Evolutionary conservation across 2,113 vertebrate genomes (phyloP).

Genomic region (Peromyscus polionotus): DNA sequence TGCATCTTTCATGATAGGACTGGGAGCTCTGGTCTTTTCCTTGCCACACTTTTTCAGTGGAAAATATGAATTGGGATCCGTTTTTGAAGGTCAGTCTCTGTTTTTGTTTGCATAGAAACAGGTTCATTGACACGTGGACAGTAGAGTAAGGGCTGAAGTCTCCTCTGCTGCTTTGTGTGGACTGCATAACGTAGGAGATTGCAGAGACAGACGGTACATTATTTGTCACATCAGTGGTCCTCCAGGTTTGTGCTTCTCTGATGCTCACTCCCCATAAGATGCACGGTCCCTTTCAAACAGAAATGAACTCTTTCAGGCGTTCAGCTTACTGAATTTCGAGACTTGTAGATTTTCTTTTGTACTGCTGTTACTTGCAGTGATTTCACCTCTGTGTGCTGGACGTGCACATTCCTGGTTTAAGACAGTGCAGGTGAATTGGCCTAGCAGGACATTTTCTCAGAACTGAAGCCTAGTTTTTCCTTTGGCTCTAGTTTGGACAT

Average conservation of each 20-base stretch:
- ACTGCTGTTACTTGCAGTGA: background rate
- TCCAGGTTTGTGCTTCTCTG: background rate
- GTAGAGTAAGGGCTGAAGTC: background rate
- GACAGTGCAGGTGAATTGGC: background rate
- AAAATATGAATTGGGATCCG: constrained; percentile 84
- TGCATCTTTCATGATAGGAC: constrained; percentile 89
- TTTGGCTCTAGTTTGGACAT: background rate
- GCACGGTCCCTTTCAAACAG: background rate
- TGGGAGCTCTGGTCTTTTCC: constrained; percentile 88
- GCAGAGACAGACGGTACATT: background rate
- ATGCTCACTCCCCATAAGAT: background rate
- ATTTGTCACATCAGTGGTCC: background rate
- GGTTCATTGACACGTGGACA: background rate
- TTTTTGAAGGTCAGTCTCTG: constrained; percentile 87
- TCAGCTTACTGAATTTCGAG: background rate
- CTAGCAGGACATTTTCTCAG: background rate
- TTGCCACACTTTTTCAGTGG: constrained; percentile 89
- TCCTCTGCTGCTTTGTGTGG: background rate
- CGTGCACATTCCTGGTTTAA: constrained; percentile 23
- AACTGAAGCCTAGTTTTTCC: background rate
- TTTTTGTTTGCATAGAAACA: constrained; percentile 1
- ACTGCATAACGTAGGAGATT: background rate
- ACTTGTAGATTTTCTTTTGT: background rate
- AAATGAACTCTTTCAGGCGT: background rate
- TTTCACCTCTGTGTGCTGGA: background rate